Conservation (phyloP, 2,888 invertebrate genomes). For the Mimumesa dahlbomi region DNA sequence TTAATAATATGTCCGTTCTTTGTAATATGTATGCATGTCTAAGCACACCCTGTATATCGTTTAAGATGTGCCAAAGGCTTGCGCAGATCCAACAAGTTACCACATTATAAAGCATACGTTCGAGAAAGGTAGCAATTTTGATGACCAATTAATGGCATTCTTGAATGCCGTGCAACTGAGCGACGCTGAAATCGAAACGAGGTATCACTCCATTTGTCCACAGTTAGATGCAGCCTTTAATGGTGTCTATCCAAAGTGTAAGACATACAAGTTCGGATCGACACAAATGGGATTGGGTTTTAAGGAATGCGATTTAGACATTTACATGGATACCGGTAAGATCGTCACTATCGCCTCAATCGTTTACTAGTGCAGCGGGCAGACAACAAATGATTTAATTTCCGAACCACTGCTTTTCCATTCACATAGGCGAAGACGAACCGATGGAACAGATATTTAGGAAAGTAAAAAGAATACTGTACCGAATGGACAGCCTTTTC, state of each 20-base stretch:
- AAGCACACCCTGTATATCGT: conserved; percentile 16
- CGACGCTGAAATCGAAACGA: conserved; percentile 58
- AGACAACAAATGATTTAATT: too few relatives aligned
- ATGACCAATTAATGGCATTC: conserved; percentile 67
- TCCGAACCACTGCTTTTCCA: too few relatives aligned
- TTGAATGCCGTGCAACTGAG: conserved; percentile 63
- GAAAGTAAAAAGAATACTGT: conserved; percentile 79
- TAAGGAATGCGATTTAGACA: conserved; percentile 87
- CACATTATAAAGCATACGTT: conserved; percentile 64
- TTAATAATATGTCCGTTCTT: background rate
- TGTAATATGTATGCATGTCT: background rate
- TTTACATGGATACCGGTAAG: conserved; percentile 83
- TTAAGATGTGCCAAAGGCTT: conserved; percentile 1
- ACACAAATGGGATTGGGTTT: conserved; percentile 87
- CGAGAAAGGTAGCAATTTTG: conserved; percentile 62
- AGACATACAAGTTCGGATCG: conserved; percentile 86
- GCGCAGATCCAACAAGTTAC: conserved; percentile 43
- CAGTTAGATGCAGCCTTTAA: conserved; percentile 65
- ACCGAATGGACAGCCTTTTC: conserved; percentile 80
- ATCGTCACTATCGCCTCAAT: too few relatives aligned
- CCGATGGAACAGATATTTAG: conserved; percentile 70
- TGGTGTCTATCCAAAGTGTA: conserved; percentile 70
- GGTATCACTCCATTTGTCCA: conserved; percentile 66
- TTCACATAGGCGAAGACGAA: too few relatives aligned
- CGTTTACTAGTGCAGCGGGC: background rate